Conservation (phyloP, 1,140 invertebrate genomes). For the Hermatobates lingyangjiaoensis region DNA sequence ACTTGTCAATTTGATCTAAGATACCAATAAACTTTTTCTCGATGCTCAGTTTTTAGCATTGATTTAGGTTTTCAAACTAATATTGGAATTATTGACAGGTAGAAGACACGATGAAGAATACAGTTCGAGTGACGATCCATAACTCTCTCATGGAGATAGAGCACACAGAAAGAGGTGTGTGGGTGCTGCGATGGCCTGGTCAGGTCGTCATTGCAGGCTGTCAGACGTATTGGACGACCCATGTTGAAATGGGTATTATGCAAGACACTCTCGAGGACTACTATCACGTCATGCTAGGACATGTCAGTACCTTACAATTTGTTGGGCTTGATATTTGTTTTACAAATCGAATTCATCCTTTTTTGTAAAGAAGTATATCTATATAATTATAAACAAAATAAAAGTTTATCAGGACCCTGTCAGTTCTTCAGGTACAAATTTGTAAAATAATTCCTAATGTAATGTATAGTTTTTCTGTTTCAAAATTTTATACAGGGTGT, state of each 20-base stretch:
- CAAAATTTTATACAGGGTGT: no score
- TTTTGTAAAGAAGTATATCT: not conserved
- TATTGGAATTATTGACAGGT: no score
- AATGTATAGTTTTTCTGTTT: no score
- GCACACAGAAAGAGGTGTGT: slow-evolving; percentile 31
- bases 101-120: slow-evolving; percentile 45
- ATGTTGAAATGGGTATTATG: slow-evolving; percentile 33
- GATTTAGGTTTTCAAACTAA: no score
- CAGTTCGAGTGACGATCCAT: slow-evolving; percentile 32
- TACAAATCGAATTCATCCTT: no score
- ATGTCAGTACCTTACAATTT: slow-evolving; percentile 21
- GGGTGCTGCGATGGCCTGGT: slow-evolving; percentile 56
- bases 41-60: no score
- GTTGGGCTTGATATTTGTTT: no score
- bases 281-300: slow-evolving; percentile 27
- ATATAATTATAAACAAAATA: no score
- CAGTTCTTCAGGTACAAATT: not conserved
- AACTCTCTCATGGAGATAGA: slow-evolving; percentile 30
- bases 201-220: slow-evolving; percentile 50
- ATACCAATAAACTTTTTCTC: no score
- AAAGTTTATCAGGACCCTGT: no score
- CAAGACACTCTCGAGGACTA: slow-evolving; percentile 26
- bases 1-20: no score
- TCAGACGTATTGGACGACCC: slow-evolving; percentile 39
- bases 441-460: not conserved